Evolutionary conservation across 2,113 vertebrate genomes (phyloP).

Genomic region (Penelope pileata): DNA sequence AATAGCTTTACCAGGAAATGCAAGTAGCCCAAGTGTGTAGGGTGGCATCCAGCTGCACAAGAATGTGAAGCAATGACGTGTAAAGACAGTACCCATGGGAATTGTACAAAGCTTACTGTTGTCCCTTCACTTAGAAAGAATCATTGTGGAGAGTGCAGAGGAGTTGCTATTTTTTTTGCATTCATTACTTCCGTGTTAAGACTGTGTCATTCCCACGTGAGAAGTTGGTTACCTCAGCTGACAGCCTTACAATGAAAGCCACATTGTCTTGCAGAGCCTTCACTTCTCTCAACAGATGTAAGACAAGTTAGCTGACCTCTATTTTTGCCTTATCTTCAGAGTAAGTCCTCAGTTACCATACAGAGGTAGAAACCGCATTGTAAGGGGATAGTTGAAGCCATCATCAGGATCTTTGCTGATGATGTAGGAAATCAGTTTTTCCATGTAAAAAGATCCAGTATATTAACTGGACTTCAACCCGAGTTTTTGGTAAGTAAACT

Average conservation of each 20-base stretch:
- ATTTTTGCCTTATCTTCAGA: background rate
- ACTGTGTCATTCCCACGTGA: fast-evolving
- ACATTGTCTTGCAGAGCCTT: background rate
- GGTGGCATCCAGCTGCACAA: background rate
- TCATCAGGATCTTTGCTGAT: background rate
- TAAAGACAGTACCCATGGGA: background rate
- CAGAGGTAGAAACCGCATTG: background rate
- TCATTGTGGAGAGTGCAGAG: background rate
- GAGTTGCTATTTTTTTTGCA: background rate
- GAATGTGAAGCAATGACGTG: background rate
- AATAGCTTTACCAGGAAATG: background rate
- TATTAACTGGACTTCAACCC: background rate
- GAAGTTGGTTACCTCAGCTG: background rate
- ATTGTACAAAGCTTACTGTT: background rate
- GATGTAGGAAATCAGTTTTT: background rate
- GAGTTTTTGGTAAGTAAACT: background rate
- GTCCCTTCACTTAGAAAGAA: background rate
- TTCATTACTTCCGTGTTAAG: background rate
- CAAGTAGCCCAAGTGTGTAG: background rate
- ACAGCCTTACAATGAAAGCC: background rate
- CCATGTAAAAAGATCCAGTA: background rate
- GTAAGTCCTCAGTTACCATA: background rate
- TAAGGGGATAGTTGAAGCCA: background rate
- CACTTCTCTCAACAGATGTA: background rate
- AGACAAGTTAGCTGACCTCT: background rate